Conservation (phyloP, 2,797 vertebrate genomes). For the Mionectes olivaceus region DNA sequence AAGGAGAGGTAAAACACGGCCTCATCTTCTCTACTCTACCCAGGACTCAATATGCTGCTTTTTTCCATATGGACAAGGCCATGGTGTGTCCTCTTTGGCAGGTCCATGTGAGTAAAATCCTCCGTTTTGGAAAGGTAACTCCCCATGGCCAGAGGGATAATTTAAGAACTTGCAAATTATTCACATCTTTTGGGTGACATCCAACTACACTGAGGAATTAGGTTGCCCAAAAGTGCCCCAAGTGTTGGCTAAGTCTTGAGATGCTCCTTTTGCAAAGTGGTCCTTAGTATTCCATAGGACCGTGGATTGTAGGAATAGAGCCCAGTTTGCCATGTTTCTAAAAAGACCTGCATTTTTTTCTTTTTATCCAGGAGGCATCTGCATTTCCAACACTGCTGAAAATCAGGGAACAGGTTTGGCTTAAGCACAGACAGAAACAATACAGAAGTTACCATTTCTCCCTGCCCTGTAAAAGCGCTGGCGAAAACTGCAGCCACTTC, state of each 20-base stretch:
- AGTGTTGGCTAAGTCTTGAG: not conserved
- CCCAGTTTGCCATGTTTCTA: not conserved
- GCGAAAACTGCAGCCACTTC: not conserved
- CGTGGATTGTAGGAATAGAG: rapidly evolving
- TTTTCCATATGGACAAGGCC: rapidly evolving
- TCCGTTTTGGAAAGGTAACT: not conserved
- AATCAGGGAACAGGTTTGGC: slow-evolving; percentile 20
- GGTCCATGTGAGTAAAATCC: not conserved
- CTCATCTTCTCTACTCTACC: not conserved
- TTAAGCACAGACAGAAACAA: slow-evolving; percentile 3
- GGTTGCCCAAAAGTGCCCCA: not conserved
- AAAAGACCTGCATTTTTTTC: not conserved
- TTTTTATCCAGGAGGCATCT: not conserved
- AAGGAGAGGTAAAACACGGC: not conserved
- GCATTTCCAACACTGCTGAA: not conserved
- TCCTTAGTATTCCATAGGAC: not conserved
- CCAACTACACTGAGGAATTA: not conserved
- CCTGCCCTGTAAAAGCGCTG: slow-evolving; percentile 11
- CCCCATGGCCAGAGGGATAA: rapidly evolving
- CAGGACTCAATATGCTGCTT: not conserved
- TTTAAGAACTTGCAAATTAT: not conserved
- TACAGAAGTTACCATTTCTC: not conserved
- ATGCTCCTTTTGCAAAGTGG: not conserved
- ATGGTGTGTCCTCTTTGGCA: not conserved
- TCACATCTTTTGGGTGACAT: not conserved